phyloP scores from a whole-genome alignment of 2,113 vertebrate species.

The Colistium nudipinnis region DNA sequence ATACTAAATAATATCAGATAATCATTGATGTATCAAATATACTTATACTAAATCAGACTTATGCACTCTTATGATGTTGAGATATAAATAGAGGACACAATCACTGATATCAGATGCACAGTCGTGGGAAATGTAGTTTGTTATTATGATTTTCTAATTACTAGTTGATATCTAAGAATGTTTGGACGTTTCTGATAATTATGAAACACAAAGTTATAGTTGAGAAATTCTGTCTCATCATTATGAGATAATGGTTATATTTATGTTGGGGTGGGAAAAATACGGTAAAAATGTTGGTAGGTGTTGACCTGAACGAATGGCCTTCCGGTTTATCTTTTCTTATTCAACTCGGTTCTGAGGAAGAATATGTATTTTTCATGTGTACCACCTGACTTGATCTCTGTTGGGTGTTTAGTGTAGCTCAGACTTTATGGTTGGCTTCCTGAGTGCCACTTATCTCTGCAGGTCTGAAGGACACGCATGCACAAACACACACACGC shows the following conservation, averaged over 20 bases:
- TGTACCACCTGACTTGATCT: slow-evolving; percentile 37
- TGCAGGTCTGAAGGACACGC: not conserved
- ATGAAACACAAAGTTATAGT: not conserved
- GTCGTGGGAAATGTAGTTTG: too few relatives aligned
- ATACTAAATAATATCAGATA: too few relatives aligned
- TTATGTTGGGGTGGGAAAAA: not conserved
- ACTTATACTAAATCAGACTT: not conserved
- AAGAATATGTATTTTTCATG: slow-evolving; percentile 28
- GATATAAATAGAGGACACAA: too few relatives aligned
- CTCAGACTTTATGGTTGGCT: slow-evolving; percentile 45
- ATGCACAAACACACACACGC: not conserved
- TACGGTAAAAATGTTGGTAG: too few relatives aligned
- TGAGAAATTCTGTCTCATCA: not conserved
- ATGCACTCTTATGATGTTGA: too few relatives aligned
- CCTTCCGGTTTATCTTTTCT: not conserved
- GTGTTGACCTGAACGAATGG: too few relatives aligned
- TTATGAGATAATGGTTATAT: not conserved
- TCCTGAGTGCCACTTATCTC: slow-evolving; percentile 60
- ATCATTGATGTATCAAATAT: too few relatives aligned
- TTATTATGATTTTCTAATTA: too few relatives aligned
- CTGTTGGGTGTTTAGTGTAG: slow-evolving; percentile 38
- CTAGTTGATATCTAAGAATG: too few relatives aligned
- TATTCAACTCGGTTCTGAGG: not conserved
- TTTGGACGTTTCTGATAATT: not conserved
- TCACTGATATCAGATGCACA: too few relatives aligned